Evolutionary conservation across 2,797 vertebrate genomes (phyloP).

Genomic region (Melanotaenia trifasciata): DNA sequence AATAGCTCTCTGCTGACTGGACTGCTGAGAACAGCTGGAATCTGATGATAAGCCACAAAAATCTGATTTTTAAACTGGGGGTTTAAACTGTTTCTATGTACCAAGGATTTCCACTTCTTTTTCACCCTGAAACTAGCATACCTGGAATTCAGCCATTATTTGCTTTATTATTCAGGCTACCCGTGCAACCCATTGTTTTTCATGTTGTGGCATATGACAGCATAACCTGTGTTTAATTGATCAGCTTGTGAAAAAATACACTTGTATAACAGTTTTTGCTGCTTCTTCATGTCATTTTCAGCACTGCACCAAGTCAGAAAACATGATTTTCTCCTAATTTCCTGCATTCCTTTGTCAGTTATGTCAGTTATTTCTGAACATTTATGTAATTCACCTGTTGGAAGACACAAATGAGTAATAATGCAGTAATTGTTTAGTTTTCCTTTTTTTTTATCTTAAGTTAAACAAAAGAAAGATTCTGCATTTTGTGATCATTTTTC

Average conservation of each 20-base stretch:
- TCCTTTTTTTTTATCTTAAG: too few species aligned
- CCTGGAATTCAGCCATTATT: not conserved
- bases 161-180: not conserved
- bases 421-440: too few species aligned
- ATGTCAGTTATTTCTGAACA: too few species aligned
- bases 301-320: not conserved
- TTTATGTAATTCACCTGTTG: too few species aligned
- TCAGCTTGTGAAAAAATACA: not conserved
- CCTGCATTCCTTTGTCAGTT: too few species aligned
- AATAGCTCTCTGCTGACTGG: not conserved
- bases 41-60: not conserved
- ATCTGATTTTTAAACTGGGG: not conserved
- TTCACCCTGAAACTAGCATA: not conserved
- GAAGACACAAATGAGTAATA: too few species aligned
- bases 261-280: not conserved
- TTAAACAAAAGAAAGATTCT: too few species aligned
- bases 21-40: not conserved
- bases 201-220: not conserved
- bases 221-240: not conserved
- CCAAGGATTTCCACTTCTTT: not conserved
- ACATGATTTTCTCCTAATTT: not conserved
- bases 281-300: not conserved
- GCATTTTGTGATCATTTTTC: too few species aligned
- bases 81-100: not conserved
- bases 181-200: not conserved